Conservation (phyloP, 2,113 vertebrate species). For the Hipposideros armiger region DNA sequence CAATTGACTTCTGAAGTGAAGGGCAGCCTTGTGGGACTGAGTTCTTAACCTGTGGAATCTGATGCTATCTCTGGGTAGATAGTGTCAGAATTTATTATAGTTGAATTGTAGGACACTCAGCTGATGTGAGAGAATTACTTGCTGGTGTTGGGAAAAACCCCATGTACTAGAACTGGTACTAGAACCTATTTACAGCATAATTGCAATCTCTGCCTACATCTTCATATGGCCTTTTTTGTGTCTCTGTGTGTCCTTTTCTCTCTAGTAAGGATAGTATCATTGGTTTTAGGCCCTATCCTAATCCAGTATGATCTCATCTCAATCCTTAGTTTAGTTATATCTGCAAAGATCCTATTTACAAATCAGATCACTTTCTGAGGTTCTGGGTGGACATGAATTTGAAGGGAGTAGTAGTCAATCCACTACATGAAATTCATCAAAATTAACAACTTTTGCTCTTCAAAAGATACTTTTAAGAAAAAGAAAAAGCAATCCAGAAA, state of each 20-base stretch:
- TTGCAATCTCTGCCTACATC: not conserved
- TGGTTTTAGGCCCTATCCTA: not conserved
- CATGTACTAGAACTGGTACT: not conserved
- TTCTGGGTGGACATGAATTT: not conserved
- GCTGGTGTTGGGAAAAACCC: not conserved
- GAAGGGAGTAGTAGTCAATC: not conserved
- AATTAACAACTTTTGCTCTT: not conserved
- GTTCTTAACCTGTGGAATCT: not conserved
- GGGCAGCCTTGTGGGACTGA: not conserved
- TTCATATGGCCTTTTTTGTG: not conserved
- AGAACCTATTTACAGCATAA: not conserved
- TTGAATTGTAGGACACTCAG: not conserved
- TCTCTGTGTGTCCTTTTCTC: not conserved
- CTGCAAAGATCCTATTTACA: not conserved
- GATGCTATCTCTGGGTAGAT: not conserved
- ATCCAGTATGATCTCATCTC: not conserved
- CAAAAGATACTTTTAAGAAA: not conserved
- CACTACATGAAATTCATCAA: not conserved
- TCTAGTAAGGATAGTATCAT: not conserved
- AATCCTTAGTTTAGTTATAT: not conserved
- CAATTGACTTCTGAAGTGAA: not conserved
- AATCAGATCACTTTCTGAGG: not conserved
- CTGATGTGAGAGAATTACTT: not conserved
- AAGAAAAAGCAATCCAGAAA: not conserved
- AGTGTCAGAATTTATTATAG: not conserved